These are phyloP conservation scores for Ephialtes manifestator DNA, from an alignment of 2,888 invertebrate species.

Conservation along the genomic window DNA sequence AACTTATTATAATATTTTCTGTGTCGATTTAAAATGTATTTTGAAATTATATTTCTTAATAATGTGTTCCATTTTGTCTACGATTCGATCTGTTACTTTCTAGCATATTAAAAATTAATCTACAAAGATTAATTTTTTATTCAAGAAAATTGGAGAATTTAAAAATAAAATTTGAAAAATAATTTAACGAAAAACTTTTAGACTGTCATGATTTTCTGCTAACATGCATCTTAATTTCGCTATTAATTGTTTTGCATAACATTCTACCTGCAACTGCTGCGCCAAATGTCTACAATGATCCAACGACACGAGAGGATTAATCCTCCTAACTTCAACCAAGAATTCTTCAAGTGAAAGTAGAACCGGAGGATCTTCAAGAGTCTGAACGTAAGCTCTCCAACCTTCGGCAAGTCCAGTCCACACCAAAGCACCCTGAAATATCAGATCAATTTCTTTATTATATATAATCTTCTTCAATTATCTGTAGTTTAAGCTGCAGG, in stretches of 20 bases:
- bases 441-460: constrained; percentile 43
- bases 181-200: constrained; percentile 7
- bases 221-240: background rate
- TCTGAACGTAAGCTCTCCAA: constrained; percentile 82
- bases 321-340: constrained; percentile 81
- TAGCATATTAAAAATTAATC: too few species aligned
- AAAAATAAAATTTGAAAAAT: too few species aligned
- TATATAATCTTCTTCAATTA: constrained; percentile 42
- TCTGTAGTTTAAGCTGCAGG: constrained; percentile 57
- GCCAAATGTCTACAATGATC: constrained; percentile 83
- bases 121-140: too few species aligned
- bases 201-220: background rate
- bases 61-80: too few species aligned
- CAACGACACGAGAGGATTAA: constrained; percentile 83
- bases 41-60: too few species aligned
- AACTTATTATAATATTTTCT: too few species aligned
- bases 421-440: constrained; percentile 82
- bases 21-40: too few species aligned
- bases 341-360: constrained; percentile 82
- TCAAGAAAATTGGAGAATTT: too few species aligned
- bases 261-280: constrained; percentile 82
- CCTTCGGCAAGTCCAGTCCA: constrained; percentile 84
- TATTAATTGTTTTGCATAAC: background rate
- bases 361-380: constrained; percentile 82
- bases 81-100: too few species aligned